Conservation (phyloP, 2,888 invertebrate species). For the Cistogaster globosa region DNA sequence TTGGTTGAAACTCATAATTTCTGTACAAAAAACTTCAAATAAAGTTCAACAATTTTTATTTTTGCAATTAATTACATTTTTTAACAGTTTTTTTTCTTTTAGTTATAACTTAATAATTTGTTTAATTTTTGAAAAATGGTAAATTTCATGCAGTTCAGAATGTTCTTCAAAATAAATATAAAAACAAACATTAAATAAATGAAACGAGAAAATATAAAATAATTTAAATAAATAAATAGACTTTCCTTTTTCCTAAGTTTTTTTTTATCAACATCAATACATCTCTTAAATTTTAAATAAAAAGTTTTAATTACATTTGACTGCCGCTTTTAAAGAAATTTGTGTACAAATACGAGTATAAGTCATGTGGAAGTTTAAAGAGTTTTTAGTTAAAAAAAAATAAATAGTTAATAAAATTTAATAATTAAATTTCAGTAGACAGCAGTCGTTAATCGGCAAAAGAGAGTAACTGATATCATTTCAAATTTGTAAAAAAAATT, state of each 20-base stretch:
- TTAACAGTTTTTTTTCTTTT: conserved; percentile 27
- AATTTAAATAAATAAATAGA: conserved; percentile 48
- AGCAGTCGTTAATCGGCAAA: neutral
- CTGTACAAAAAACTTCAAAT: no score
- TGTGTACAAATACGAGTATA: conserved; percentile 80
- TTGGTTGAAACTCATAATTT: no score
- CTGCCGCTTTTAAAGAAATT: conserved; percentile 64
- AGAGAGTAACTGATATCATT: conserved; percentile 24
- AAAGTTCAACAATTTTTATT: conserved; percentile 17
- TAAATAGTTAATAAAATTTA: conserved; percentile 64
- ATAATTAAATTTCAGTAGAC: conserved; percentile 64
- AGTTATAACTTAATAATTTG: conserved; percentile 61
- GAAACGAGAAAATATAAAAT: conserved; percentile 44
- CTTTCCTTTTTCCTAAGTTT: conserved; percentile 21
- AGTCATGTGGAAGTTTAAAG: conserved; percentile 74
- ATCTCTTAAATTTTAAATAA: conserved; percentile 16
- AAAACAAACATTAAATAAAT: conserved; percentile 51
- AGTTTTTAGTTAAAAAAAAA: conserved; percentile 51
- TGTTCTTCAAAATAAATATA: conserved; percentile 55
- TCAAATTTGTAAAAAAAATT: neutral
- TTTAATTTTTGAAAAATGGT: conserved; percentile 23
- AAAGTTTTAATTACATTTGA: conserved; percentile 14
- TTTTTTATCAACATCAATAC: conserved; percentile 26
- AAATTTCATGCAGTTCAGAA: conserved; percentile 57
- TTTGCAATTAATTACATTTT: conserved; percentile 29